Evolutionary conservation across 1,140 invertebrate species (phyloP), one percentile per base, ranked within the genome.

Genomic region (Penaeus vannamei): DNA sequence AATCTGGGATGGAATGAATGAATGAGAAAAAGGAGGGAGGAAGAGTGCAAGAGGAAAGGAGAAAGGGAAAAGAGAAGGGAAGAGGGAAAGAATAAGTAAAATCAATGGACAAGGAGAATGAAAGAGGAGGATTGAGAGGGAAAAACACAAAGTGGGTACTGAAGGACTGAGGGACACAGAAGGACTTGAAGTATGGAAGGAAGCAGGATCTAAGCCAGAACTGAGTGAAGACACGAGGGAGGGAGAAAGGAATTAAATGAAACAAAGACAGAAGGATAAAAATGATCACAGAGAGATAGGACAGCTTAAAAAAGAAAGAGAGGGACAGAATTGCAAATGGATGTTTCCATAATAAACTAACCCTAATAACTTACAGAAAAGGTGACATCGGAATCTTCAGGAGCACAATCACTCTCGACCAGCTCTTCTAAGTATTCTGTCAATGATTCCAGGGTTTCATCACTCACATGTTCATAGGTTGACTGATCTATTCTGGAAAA

Each of bases 351-450:
- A 7, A 42, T 42, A 42, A 42, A 42, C 36, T 7, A n/a, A n/a
- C 32, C 19, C 66, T 26, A 14, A 10, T 26, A 20, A 87, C 86
- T 87, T 81, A 87, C 86, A 36, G 77, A 81, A 66, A 69, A 87
- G 26, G 81, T 29, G 2, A 87, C 62, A 32, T 87, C 86, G 20
- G 46, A 42, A 77, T 87, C 86, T 53, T 29, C 23, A 53, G 60
- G 86, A 2, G 12, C 62, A 7, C 42, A 19, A 8, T 87, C 86
- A 12, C 14, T 19, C 26, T 60, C 77, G 2, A 62, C 62, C 20
- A 82, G 42, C 26, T 87, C 86, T 42, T 87, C 86, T 20, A 87
- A 66, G 66, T n/a, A 82, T 29, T 87, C 86, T 17, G 77, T 59
- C 53, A 87, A 61, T 23, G 60, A 66, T 46, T 87, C 86, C 79